Base-by-base conservation (phyloP, 2,797 vertebrate genomes). In the Pachyuromys duprasi region DNA sequence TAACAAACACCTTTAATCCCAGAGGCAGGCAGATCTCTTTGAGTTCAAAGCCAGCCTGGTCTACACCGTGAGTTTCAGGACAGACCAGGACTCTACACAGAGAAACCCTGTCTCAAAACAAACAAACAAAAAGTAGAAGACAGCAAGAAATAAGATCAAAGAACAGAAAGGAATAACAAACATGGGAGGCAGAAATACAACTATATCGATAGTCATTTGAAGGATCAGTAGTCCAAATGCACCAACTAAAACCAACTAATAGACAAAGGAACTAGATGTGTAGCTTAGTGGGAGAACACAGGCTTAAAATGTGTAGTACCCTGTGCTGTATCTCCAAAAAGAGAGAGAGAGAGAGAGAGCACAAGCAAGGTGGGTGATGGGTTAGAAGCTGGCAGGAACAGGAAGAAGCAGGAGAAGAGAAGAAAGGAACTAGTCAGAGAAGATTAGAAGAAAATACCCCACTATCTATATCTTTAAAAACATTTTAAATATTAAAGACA, bases 131-230 rank as follows among this genome's bases (percentile, higher is more conserved):
- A 60, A 63, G 1, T 87, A 3, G 65, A 80, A 86, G 79, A 75
- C 28, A 36, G 60, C 67, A 49, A 81, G 18, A 20, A 12, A 76
- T 22, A 87, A 92, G 36, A 17, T 83, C 15, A 83, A n/a, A 79
- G 49, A 94, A 78, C 39, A 70, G 36, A 89, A 81, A 94, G 24
- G 79, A 81, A 91, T 55, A 93, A 84, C 33, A 79, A 96, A 94
- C 80, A 55, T 31, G 26, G 28, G 15, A 89, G 70, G 60, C 53
- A 78, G 83, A 89, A 95, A 91, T 65, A 70, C 39, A 95, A 49
- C 62, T 82, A 24, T 78, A 87, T 87, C 60, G 67, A 49, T 74
- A 78, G 82, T 76, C 69, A 86, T 55, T 45, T 86, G 80, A 89
- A 67, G 57, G 2, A 81, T 72, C 79, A 53, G 14, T 91, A 84